Evolutionary conservation across 2,888 invertebrate species (phyloP).

Genomic region (Macrosoma leucophasiata): DNA sequence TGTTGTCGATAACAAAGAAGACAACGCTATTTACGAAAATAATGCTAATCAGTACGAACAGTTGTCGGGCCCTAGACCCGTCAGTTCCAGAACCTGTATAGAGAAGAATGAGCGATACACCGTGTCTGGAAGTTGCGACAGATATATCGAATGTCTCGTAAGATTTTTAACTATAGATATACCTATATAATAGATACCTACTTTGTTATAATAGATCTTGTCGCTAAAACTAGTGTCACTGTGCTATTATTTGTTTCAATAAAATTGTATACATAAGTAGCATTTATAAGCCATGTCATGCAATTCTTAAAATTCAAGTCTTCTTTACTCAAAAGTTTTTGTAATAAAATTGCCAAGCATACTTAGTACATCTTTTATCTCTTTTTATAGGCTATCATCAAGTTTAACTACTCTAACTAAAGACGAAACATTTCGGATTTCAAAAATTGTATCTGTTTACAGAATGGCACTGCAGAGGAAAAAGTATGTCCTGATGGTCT

Average conservation of each 20-base stretch:
- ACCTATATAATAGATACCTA: neutral
- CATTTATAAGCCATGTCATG: too few relatives aligned
- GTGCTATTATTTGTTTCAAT: too few relatives aligned
- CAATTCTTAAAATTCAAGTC: too few relatives aligned
- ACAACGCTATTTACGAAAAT: conserved; percentile 26
- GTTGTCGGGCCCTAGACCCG: conserved; percentile 25
- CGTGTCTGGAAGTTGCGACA: conserved; percentile 82
- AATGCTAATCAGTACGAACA: conserved; percentile 30
- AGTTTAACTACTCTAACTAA: too few relatives aligned
- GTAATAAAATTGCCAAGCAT: too few relatives aligned
- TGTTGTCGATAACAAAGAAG: neutral
- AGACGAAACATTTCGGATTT: too few relatives aligned
- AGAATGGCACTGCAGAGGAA: conserved; percentile 84
- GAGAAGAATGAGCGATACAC: conserved; percentile 82
- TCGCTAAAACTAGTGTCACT: conserved; percentile 2
- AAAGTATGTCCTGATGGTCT: conserved; percentile 89
- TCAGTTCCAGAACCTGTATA: conserved; percentile 66
- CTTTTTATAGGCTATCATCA: too few relatives aligned
- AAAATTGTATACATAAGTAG: too few relatives aligned
- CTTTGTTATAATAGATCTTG: too few relatives aligned
- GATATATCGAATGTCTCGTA: conserved; percentile 81
- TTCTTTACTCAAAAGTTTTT: too few relatives aligned
- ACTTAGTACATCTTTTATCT: too few relatives aligned
- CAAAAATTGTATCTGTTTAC: conserved; percentile 11
- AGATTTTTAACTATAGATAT: conserved; percentile 31